A percentile compares a stretch with the other conserved stretches of the same genome.
Conservation (phyloP, 2,888 invertebrate genomes). For the Thereva unica region DNA sequence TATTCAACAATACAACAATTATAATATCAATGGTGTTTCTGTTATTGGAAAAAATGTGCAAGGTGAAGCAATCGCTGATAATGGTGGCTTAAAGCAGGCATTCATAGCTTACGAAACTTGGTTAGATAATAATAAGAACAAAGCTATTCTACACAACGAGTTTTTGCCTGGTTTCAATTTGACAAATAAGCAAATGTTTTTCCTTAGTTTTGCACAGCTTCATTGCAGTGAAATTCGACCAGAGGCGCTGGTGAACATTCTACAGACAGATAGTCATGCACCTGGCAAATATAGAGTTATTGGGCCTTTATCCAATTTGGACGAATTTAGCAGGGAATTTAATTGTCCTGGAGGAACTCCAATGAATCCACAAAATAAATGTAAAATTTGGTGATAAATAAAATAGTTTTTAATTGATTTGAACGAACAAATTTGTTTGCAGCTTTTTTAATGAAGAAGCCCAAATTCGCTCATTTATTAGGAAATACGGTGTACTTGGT, state of each 20-base stretch:
- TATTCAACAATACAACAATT: constrained; percentile 44
- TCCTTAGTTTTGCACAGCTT: constrained; percentile 44
- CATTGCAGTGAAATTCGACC: constrained; percentile 44
- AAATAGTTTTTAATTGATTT: too few species aligned
- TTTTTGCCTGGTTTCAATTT: constrained; percentile 42
- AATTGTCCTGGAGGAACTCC: constrained; percentile 39
- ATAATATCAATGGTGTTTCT: constrained; percentile 39
- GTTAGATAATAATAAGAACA: constrained; percentile 38
- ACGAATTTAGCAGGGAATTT: constrained; percentile 42
- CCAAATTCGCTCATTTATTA: too few species aligned
- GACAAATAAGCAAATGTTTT: constrained; percentile 44
- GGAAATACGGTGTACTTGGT: too few species aligned
- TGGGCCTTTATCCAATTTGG: constrained; percentile 42
- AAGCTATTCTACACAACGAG: constrained; percentile 38
- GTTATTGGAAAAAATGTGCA: constrained; percentile 40
- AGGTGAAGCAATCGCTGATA: constrained; percentile 45
- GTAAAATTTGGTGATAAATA: constrained; percentile 4
- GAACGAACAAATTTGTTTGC: too few species aligned
- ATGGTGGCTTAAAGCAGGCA: constrained; percentile 44
- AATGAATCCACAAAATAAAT: constrained; percentile 11
- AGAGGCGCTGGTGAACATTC: constrained; percentile 41
- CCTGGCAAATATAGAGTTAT: constrained; percentile 44
- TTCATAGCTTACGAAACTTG: constrained; percentile 44
- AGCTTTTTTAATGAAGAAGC: too few species aligned
- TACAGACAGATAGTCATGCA: constrained; percentile 42